A percentile compares a stretch with the other conserved stretches of the same genome.
Conservation (phyloP, 2,888 invertebrate genomes). For the Pachycephus smyrnensis region DNA sequence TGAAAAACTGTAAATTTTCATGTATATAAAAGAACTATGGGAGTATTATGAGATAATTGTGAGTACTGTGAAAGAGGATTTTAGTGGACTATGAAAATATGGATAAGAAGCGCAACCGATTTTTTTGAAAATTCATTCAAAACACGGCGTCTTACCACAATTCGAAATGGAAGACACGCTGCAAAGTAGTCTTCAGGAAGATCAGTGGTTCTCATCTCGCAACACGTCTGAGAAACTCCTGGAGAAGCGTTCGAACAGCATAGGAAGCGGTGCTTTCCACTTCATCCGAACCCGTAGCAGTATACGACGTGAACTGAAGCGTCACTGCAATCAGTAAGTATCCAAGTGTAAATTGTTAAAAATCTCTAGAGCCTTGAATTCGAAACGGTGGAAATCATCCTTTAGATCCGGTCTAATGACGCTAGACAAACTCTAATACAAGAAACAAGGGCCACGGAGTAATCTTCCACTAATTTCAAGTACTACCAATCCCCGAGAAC, state of each 20-base stretch:
- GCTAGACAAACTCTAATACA: neutral
- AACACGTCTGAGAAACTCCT: constrained; percentile 20
- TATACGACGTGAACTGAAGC: constrained; percentile 56
- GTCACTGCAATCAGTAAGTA: constrained; percentile 57
- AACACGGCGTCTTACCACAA: neutral
- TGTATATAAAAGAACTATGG: neutral
- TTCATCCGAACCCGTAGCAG: constrained; percentile 62
- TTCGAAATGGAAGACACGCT: constrained; percentile 54
- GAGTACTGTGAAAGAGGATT: neutral
- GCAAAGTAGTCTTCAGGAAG: constrained; percentile 43
- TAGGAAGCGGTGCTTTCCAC: constrained; percentile 58
- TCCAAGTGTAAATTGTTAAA: neutral
- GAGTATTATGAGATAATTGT: neutral
- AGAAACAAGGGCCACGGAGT: neutral
- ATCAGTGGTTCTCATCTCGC: constrained; percentile 58
- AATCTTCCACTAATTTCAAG: neutral
- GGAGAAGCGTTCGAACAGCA: constrained; percentile 44
- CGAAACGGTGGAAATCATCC: neutral
- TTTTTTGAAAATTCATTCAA: neutral
- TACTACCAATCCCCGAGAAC: neutral
- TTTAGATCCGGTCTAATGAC: neutral
- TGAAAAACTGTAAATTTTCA: neutral
- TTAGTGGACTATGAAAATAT: neutral
- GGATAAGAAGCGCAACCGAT: neutral
- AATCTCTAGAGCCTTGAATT: neutral